Conservation (phyloP, 2,797 vertebrate species). For the Mastacembelus armatus region DNA sequence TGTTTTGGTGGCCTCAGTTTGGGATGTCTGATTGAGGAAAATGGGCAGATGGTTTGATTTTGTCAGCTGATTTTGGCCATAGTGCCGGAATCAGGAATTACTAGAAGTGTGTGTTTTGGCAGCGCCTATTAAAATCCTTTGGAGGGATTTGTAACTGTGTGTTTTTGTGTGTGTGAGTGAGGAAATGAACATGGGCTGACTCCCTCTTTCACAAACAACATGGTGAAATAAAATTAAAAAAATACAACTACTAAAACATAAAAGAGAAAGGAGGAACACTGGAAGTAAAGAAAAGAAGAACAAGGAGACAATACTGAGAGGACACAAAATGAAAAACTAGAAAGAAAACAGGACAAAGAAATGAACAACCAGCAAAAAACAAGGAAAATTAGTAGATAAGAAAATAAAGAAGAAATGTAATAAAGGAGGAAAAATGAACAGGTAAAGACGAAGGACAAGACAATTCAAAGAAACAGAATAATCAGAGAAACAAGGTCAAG, state of each 20-base stretch:
- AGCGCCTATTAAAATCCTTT: slow-evolving; percentile 60
- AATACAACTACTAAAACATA: background rate
- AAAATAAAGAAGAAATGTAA: background rate
- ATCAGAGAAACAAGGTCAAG: too few relatives aligned
- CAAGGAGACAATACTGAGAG: background rate
- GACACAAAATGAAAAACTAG: background rate
- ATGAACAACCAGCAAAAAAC: background rate
- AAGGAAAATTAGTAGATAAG: too few relatives aligned
- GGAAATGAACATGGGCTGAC: background rate
- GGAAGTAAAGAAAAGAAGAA: background rate
- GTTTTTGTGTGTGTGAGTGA: slow-evolving; percentile 7
- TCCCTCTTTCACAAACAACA: background rate
- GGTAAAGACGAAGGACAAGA: background rate
- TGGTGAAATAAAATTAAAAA: slow-evolving; percentile 1
- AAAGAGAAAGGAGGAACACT: background rate
- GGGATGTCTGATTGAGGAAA: slow-evolving; percentile 71
- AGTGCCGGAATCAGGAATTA: slow-evolving; percentile 72
- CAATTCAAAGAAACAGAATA: background rate
- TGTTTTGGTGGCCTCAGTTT: slow-evolving; percentile 54
- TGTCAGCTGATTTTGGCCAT: slow-evolving; percentile 67
- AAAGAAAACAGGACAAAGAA: background rate
- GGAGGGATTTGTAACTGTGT: slow-evolving; percentile 8
- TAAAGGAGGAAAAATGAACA: background rate
- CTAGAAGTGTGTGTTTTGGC: slow-evolving; percentile 63
- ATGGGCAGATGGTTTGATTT: slow-evolving; percentile 72